Evolutionary conservation across 2,888 invertebrate species (phyloP), one percentile per base, ranked within the genome.

Genomic region (Aricia artaxerxes): DNA sequence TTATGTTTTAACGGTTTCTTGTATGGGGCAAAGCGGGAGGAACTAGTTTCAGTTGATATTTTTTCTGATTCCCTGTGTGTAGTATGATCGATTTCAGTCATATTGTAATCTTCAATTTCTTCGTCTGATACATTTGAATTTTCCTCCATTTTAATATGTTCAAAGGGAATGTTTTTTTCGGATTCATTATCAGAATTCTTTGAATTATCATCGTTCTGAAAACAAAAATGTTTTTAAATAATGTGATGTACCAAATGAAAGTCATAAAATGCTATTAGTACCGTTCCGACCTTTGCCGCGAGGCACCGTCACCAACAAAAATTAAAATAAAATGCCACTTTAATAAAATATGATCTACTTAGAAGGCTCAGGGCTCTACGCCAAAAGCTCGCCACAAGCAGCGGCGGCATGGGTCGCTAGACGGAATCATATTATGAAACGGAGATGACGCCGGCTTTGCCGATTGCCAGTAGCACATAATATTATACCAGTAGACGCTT

Each of bases 201-300:
- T 31, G 64, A 64, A 64, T 64, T 35, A n/a, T 64, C 64, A 31
- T 64, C 64, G 64, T 7, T 64, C 64, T 64, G 64, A 64, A 64
- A 64, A n/a, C 7, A 61, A 31, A 31, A 64, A 64, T 31, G 31
- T 64, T 31, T 7, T 24, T 49, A 49, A 49, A 11, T 61, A 24
- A 24, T 61, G 9, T n/a, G 9, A 60, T 4, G 60, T 24, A n/a
- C n/a, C 61, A 0, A 49, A 49, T 49, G 49, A 49, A 9, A 11
- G 49, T 49, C 3, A 7, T 49, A 9, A 44, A 44, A 44, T 44
- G 9, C 44, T 44, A 7, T 44, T 49, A 9, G 49, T 49, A 49
- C 49, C 49, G 9, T 49, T 11, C 3, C 49, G 49, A 49, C 11
- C 9, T 49, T 49, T 49, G 49, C 49, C 9, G 49, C 44, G 9